phyloP scores from a whole-genome alignment of 2,888 invertebrate species.

The Tipula vernalis region DNA sequence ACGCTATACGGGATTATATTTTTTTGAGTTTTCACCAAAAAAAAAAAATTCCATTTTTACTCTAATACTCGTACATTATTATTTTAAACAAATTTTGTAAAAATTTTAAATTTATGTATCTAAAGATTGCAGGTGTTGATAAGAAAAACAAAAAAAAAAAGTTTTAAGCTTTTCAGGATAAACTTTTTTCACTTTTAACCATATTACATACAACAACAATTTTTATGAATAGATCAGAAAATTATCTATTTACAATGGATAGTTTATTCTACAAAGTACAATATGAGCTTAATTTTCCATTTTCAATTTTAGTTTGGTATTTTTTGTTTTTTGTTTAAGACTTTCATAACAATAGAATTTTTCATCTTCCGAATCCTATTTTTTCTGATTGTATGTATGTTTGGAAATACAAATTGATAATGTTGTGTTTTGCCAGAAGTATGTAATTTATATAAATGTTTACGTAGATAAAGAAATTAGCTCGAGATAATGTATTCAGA shows the following conservation, averaged over 20 bases:
- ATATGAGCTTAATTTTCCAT: background rate
- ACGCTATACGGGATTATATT: background rate
- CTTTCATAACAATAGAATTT: background rate
- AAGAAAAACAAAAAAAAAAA: background rate
- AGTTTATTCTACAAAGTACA: background rate
- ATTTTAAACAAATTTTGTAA: background rate
- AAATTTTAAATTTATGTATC: background rate
- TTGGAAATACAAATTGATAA: background rate
- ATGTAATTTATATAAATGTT: background rate
- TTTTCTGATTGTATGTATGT: background rate
- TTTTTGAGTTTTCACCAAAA: background rate
- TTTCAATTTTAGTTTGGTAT: background rate
- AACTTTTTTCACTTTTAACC: background rate
- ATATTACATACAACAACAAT: background rate
- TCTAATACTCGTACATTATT: background rate
- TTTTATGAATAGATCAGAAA: background rate
- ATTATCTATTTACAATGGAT: background rate
- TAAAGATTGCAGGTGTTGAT: background rate
- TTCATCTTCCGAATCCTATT: background rate
- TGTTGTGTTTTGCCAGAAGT: background rate
- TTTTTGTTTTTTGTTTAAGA: background rate
- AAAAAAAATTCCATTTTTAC: background rate
- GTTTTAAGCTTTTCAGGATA: background rate
- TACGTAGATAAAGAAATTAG: background rate
- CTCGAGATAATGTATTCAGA: background rate